Base-by-base conservation (phyloP, 37 sponge, comb jelly and placozoan species). In the Beroe ovata region DNA sequence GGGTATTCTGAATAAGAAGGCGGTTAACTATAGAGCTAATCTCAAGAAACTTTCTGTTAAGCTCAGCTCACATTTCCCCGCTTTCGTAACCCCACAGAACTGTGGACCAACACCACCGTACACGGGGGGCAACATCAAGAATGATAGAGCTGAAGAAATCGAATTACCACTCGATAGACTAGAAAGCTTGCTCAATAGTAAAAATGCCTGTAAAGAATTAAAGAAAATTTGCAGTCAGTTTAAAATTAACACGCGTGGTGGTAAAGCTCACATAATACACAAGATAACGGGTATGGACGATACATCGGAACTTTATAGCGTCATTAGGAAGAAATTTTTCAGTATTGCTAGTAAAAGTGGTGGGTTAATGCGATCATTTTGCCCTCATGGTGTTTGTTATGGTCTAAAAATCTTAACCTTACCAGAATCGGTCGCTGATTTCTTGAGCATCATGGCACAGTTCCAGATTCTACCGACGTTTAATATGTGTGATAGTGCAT, bases 371-470 rank as follows among this genome's bases (percentile, higher is more conserved):
- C 63, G 63, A 25, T 16, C 63, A 61, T 61, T 61, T 61, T 61
- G 63, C 28, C 63, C 26, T 61, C 63, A 61, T 16, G 63, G 63
- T 61, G n/a, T 61, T 61, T 61, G 63, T 61, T 61, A 16, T 61
- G 63, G 63, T 25, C 63, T 61, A 26, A 61, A 61, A 61, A 22
- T 61, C n/a, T 25, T 61, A 6, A 61, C 63, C 3, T 16, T 61
- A 20, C 63, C 63, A 26, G 63, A 61, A 61, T 61, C 63, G 21
- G 63, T 61, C 8, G 22, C 63, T 26, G 63, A 61, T 25, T 61
- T 26, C 21, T 4, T 25, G 3, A 61, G 28, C 21, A 20, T 61
- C 3, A 25, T 61, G 26, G 28, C 63, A 3, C 28, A 20, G 6
- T 61, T 61, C 63, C 8, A 61, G 21, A 25, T 61, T 16, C 63